These are phyloP conservation scores for Solea solea DNA, from an alignment of 2,113 vertebrate genomes.

Conservation along the genomic window DNA sequence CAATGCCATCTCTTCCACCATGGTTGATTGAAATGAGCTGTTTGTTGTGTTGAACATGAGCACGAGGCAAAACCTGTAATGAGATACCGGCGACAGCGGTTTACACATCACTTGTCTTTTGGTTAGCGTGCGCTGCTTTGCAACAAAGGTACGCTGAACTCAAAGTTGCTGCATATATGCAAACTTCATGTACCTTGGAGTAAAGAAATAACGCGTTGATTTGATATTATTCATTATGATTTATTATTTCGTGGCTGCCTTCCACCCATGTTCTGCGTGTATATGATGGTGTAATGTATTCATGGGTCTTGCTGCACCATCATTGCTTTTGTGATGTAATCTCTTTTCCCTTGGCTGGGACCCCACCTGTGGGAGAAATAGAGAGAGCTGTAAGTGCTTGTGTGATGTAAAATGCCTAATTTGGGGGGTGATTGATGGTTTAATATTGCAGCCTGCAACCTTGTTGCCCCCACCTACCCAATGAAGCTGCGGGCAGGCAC, in stretches of 20 bases:
- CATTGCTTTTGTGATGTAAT: conserved; percentile 81
- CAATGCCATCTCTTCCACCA: conserved; percentile 22
- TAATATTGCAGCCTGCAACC: conserved; percentile 88
- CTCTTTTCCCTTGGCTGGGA: conserved; percentile 72
- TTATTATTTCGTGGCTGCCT: conserved; percentile 54
- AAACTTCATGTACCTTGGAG: conserved; percentile 37
- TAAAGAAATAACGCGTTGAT: conserved; percentile 61
- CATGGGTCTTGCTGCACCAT: conserved; percentile 62
- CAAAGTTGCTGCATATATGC: conserved; percentile 28
- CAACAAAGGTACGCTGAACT: neutral
- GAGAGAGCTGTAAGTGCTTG: conserved; percentile 75
- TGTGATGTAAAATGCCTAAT: conserved; percentile 86
- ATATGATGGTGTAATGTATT: conserved; percentile 70
- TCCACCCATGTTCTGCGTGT: conserved; percentile 37
- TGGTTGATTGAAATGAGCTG: conserved; percentile 51
- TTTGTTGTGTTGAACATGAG: conserved; percentile 45
- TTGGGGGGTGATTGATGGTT: conserved; percentile 88
- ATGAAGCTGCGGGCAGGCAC: conserved; percentile 84
- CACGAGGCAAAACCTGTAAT: conserved; percentile 19
- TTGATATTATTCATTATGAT: conserved; percentile 72
- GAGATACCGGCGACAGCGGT: conserved; percentile 24
- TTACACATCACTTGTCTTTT: conserved; percentile 45
- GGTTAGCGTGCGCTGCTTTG: conserved; percentile 34
- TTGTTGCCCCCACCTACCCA: conserved; percentile 83
- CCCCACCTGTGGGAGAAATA: conserved; percentile 80